Percentiles rank a stretch among this genome's conserved stretches.
Evolutionary conservation across 2,113 vertebrate species (phyloP).

Genomic region (Sander lucioperca): DNA sequence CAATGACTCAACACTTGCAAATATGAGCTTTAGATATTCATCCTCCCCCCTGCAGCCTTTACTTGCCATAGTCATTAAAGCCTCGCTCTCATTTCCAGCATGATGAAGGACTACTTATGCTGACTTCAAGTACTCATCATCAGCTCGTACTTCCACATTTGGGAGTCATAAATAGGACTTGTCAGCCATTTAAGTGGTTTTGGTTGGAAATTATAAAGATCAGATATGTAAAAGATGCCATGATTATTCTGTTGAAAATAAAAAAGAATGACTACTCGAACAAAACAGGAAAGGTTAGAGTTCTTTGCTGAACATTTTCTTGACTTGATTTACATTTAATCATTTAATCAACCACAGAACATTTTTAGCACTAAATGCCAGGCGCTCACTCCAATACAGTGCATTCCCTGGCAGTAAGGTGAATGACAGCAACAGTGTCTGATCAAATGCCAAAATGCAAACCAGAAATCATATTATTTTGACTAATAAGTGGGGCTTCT

Average conservation of each 20-base stretch:
- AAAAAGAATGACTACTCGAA: constrained; percentile 2
- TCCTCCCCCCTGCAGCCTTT: constrained; percentile 20
- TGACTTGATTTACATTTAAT: background rate
- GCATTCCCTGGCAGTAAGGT: too few species aligned
- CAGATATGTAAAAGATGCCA: background rate
- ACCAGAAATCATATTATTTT: background rate
- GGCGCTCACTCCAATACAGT: background rate
- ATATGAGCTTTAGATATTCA: constrained; percentile 54
- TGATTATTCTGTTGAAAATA: background rate
- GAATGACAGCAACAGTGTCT: background rate
- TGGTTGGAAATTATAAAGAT: constrained; percentile 5
- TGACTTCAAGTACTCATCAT: constrained; percentile 36
- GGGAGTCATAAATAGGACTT: constrained; percentile 30
- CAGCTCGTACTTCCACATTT: constrained; percentile 31
- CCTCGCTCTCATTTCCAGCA: constrained; percentile 33
- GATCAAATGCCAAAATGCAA: background rate
- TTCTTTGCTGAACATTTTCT: background rate
- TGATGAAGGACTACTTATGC: constrained; percentile 42
- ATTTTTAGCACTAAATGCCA: background rate
- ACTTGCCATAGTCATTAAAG: constrained; percentile 47
- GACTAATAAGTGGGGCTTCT: background rate
- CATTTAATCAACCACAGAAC: background rate
- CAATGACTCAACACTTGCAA: constrained; percentile 61
- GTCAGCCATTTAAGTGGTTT: constrained; percentile 31
- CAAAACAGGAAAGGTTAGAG: background rate